Percentiles rank a stretch among this genome's conserved stretches.
Evolutionary conservation across 2,888 invertebrate genomes (phyloP).

Genomic region (Rhaphigaster nebulosa): DNA sequence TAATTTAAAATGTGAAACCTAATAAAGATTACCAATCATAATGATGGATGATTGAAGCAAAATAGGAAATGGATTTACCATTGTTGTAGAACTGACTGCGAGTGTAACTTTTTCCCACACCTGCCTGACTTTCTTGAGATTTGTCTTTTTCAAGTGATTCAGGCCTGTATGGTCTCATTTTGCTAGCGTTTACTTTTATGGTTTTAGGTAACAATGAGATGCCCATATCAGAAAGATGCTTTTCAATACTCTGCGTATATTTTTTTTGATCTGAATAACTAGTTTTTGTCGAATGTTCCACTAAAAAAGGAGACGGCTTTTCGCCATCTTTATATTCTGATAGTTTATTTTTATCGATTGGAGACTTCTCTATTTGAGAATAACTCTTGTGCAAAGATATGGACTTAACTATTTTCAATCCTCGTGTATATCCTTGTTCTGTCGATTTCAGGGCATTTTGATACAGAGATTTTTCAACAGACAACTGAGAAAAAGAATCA

Average conservation of each 20-base stretch:
- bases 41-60: background rate
- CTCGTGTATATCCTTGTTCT: background rate
- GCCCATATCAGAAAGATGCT: background rate
- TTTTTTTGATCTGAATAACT: background rate
- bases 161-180: background rate
- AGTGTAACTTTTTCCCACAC: background rate
- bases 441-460: background rate
- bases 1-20: background rate
- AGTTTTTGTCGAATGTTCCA: background rate
- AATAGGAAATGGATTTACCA: background rate
- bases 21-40: background rate
- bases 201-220: background rate
- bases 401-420: background rate
- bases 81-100: background rate
- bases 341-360: background rate
- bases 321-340: background rate
- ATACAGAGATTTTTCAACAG: background rate
- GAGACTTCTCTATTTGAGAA: background rate
- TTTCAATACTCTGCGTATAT: background rate
- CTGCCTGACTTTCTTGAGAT: background rate
- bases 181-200: background rate
- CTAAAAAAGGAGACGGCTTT: background rate
- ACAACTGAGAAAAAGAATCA: background rate
- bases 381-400: background rate
- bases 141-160: background rate